phyloP scores from a whole-genome alignment of 2,113 vertebrate species.

The Tautogolabrus adspersus region DNA sequence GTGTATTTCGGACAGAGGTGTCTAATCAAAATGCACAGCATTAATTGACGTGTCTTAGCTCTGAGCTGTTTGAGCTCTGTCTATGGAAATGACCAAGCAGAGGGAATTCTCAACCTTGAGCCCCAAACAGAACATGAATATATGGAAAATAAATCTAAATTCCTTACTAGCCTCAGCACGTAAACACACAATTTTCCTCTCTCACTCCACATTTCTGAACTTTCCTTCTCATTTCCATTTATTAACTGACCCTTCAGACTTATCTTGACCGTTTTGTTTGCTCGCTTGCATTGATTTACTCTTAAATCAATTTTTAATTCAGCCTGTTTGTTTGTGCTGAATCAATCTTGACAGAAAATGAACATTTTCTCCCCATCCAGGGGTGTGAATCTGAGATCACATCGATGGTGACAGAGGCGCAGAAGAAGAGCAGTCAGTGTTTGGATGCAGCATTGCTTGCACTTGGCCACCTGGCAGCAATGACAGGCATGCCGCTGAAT shows the following conservation, averaged over 20 bases:
- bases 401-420: conserved; percentile 92
- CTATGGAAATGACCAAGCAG: conserved; percentile 77
- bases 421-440: conserved; percentile 82
- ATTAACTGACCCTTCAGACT: conserved; percentile 63
- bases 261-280: conserved; percentile 44
- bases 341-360: conserved; percentile 36
- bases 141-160: conserved; percentile 77
- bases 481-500: conserved; percentile 82
- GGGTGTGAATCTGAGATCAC: conserved; percentile 94
- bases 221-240: conserved; percentile 60
- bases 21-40: conserved; percentile 74
- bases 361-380: conserved; percentile 70
- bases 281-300: conserved; percentile 55
- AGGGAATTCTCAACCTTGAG: conserved; percentile 82
- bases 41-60: conserved; percentile 80
- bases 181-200: conserved; percentile 70
- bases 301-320: conserved; percentile 61
- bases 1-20: conserved; percentile 44
- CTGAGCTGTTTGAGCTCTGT: conserved; percentile 79
- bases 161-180: conserved; percentile 61
- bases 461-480: conserved; percentile 82
- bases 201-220: conserved; percentile 41
- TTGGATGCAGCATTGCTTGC: conserved; percentile 78
- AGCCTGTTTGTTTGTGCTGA: conserved; percentile 40
- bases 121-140: conserved; percentile 80